Evolutionary conservation across 2,888 invertebrate species (phyloP).

Genomic region (Odontothrips loti): DNA sequence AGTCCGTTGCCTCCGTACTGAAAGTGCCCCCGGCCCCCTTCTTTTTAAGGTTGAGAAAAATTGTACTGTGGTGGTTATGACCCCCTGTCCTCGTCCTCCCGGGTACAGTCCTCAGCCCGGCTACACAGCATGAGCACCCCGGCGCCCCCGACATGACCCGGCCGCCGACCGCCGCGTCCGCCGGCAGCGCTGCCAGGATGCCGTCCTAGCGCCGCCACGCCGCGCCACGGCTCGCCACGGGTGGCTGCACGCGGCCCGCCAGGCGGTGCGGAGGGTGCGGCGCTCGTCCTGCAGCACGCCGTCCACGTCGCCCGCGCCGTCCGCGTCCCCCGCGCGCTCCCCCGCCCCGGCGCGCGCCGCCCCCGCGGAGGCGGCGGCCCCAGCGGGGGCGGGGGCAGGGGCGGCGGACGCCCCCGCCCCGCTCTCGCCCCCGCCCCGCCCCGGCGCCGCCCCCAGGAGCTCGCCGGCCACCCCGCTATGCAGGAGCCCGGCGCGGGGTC

Average conservation of each 20-base stretch:
- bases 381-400: background rate
- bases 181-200: background rate
- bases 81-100: no score
- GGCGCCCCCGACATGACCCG: background rate
- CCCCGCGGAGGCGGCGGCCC: background rate
- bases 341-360: conserved; percentile 18
- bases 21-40: no score
- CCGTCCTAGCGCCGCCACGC: background rate
- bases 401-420: background rate
- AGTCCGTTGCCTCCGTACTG: no score
- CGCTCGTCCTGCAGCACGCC: background rate
- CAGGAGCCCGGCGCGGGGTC: background rate
- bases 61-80: no score
- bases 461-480: background rate
- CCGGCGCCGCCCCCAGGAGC: background rate
- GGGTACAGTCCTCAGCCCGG: no score
- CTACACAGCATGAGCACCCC: no score
- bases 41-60: no score
- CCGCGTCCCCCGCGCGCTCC: background rate
- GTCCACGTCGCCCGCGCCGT: background rate
- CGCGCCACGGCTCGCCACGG: conserved; percentile 11
- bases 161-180: background rate
- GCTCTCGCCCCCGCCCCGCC: background rate
- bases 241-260: conserved; percentile 7
- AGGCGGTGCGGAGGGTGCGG: background rate